These are phyloP conservation scores for Caenorhabditis doughertyi DNA, from an alignment of 2,888 invertebrate genomes.

Conservation along the genomic window DNA sequence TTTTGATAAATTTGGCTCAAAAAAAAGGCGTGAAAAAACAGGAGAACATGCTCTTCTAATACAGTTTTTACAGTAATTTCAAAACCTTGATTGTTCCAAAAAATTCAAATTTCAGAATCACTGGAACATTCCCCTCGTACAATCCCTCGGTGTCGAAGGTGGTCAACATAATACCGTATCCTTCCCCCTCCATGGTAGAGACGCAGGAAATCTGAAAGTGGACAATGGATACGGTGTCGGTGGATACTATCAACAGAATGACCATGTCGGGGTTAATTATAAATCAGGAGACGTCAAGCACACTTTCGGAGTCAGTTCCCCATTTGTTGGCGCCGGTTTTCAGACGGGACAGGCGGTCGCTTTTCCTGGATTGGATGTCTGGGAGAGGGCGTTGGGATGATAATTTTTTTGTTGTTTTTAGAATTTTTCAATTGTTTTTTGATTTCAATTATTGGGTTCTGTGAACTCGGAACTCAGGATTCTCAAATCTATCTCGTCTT, in stretches of 20 bases:
- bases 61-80: too few species aligned
- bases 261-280: conserved; percentile 74
- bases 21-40: too few species aligned
- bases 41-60: too few species aligned
- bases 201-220: conserved; percentile 68
- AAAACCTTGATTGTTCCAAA: too few species aligned
- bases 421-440: too few species aligned
- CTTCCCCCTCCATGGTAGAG: conserved; percentile 66
- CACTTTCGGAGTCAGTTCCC: conserved; percentile 72
- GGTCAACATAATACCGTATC: conserved; percentile 74
- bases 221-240: conserved; percentile 75
- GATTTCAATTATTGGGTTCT: too few species aligned
- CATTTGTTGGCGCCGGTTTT: conserved; percentile 70
- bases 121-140: conserved; percentile 77
- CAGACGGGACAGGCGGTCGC: conserved; percentile 70
- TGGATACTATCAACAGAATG: conserved; percentile 72
- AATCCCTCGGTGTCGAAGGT: conserved; percentile 78
- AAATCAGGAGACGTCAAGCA: conserved; percentile 67
- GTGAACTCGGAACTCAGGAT: too few species aligned
- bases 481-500: too few species aligned
- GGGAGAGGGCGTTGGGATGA: conserved; percentile 69
- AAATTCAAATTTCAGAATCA: conserved; percentile 51
- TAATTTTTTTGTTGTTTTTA: too few species aligned
- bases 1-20: too few species aligned
- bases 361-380: conserved; percentile 71